A percentile compares a stretch with the other conserved stretches of the same genome.
Conservation (phyloP, 2,113 vertebrate species). For the Natator depressus region DNA sequence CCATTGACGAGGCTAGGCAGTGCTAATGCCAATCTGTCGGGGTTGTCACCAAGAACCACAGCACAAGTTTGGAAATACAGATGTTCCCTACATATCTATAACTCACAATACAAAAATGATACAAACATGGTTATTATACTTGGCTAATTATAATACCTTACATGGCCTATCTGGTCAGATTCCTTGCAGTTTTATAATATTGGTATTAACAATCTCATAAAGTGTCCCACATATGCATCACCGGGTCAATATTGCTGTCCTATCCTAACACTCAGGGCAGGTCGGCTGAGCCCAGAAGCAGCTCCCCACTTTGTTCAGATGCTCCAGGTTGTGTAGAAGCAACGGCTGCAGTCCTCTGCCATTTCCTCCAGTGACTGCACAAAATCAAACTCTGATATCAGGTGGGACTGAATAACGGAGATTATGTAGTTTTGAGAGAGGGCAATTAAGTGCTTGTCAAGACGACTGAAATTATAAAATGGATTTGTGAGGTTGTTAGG, state of each 20-base stretch:
- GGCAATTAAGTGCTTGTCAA: background rate
- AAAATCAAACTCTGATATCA: background rate
- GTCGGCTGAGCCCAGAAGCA: background rate
- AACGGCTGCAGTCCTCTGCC: background rate
- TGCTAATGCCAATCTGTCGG: no score
- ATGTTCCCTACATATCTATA: no score
- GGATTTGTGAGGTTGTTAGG: background rate
- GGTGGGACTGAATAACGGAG: background rate
- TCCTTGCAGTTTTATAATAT: no score
- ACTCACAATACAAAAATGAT: no score
- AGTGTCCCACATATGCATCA: no score
- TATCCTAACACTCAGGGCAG: background rate
- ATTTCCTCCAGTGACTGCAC: background rate
- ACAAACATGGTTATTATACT: no score
- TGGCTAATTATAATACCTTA: no score
- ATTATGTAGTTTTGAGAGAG: background rate
- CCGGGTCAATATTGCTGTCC: background rate
- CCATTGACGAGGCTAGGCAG: no score
- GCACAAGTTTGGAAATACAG: no score
- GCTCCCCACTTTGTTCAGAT: background rate
- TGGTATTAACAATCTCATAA: no score
- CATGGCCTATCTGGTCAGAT: no score
- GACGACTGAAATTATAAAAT: background rate
- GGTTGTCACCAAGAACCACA: no score
- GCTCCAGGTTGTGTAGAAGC: background rate